Evolutionary conservation across 2,888 invertebrate species (phyloP).

Genomic region (Sussaba pulchella): DNA sequence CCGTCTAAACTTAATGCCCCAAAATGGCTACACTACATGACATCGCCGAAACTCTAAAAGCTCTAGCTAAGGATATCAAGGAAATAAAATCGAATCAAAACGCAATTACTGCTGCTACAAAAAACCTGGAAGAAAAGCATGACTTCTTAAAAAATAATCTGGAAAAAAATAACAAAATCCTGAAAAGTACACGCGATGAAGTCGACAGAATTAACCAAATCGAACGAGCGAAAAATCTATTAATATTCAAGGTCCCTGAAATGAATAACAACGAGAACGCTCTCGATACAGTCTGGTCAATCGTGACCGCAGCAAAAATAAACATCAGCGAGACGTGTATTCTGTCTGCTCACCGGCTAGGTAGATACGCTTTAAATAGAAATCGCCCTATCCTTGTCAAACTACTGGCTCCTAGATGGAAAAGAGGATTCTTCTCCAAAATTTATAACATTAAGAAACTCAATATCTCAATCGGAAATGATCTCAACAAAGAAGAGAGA

Average conservation of each 20-base stretch:
- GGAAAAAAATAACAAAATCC: constrained; percentile 1
- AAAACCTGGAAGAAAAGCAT: constrained; percentile 8
- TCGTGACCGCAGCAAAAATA: constrained; percentile 5
- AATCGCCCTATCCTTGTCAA: no score
- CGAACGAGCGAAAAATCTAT: neutral
- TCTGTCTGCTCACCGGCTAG: constrained; percentile 2
- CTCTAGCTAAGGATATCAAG: neutral
- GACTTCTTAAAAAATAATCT: neutral
- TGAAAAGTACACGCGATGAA: neutral
- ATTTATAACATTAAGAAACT: no score
- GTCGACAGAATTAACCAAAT: neutral
- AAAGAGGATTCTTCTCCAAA: no score
- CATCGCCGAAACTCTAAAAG: neutral
- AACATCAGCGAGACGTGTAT: constrained; percentile 14
- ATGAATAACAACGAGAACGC: constrained; percentile 1
- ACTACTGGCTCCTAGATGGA: no score
- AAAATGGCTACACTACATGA: neutral
- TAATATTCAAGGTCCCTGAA: constrained; percentile 19
- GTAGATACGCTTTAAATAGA: neutral
- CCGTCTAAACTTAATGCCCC: neutral
- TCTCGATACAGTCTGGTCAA: constrained; percentile 18
- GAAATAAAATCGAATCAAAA: neutral
- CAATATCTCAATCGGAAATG: no score
- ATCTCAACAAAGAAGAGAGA: no score
- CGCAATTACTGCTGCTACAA: neutral